Percentiles rank a stretch among this genome's conserved stretches.
Evolutionary conservation across 2,888 invertebrate genomes (phyloP).

Genomic region (Plebejus argus): DNA sequence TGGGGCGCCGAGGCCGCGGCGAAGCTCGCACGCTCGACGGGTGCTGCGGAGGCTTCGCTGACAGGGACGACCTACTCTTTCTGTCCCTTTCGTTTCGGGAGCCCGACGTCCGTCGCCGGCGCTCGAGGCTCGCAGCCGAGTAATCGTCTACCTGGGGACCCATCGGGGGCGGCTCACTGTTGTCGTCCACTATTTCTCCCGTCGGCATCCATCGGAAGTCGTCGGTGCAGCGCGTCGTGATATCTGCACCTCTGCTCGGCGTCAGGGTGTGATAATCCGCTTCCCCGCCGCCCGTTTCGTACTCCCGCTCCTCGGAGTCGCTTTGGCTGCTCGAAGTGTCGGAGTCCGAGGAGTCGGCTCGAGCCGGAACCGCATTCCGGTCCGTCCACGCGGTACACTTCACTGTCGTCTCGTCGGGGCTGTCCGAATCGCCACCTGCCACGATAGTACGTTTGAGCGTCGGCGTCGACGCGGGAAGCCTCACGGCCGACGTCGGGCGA

Average conservation of each 20-base stretch:
- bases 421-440: conserved; percentile 82
- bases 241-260: conserved; percentile 71
- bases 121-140: conserved; percentile 75
- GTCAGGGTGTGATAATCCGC: conserved; percentile 81
- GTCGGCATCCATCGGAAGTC: conserved; percentile 85
- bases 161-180: conserved; percentile 53
- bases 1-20: conserved; percentile 64
- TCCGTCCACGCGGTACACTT: conserved; percentile 78
- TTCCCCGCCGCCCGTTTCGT: conserved; percentile 81
- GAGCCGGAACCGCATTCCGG: conserved; percentile 64
- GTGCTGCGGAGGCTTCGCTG: conserved; percentile 75
- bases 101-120: conserved; percentile 73
- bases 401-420: conserved; percentile 82
- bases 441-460: conserved; percentile 59
- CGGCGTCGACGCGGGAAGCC: conserved; percentile 50
- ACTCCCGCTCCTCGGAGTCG: conserved; percentile 68
- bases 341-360: conserved; percentile 67
- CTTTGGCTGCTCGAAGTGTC: conserved; percentile 65
- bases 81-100: conserved; percentile 83
- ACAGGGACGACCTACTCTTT: conserved; percentile 82
- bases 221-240: conserved; percentile 83
- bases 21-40: conserved; percentile 68
- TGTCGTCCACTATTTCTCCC: conserved; percentile 61
- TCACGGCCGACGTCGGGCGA: conserved; percentile 55
- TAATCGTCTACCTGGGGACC: conserved; percentile 62